Evolutionary conservation across 2,113 vertebrate genomes (phyloP).

Genomic region (Malurus alboscapulatus): DNA sequence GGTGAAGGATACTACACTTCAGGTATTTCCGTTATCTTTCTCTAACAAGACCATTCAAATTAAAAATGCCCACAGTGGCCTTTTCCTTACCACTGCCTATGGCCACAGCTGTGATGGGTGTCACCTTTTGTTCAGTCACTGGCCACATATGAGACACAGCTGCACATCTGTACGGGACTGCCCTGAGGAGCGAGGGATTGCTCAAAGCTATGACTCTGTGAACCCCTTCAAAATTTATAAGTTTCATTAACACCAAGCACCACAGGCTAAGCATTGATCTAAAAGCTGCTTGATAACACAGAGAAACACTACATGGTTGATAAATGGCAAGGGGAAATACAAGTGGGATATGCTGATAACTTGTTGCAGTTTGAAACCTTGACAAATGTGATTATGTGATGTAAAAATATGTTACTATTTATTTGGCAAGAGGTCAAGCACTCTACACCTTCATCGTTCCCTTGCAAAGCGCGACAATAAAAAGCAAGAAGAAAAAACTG

Average conservation of each 20-base stretch:
- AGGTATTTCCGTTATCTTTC: background rate
- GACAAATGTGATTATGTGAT: background rate
- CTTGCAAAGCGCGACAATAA: background rate
- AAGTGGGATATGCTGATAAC: background rate
- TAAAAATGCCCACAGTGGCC: background rate
- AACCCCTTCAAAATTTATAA: background rate
- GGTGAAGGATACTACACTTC: background rate
- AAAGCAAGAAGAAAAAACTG: background rate
- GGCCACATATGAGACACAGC: fast-evolving
- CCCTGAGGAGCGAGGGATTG: background rate
- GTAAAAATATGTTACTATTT: background rate
- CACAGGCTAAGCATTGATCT: background rate
- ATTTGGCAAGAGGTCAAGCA: background rate
- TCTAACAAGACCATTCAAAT: background rate
- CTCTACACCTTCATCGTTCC: background rate
- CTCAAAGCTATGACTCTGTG: background rate
- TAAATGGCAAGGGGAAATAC: background rate
- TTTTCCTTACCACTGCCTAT: fast-evolving
- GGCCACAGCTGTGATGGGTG: fast-evolving
- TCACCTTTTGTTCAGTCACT: background rate
- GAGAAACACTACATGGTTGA: background rate
- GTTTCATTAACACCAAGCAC: background rate
- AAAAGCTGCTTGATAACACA: background rate
- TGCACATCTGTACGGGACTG: fast-evolving
- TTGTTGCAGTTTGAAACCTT: background rate